Evolutionary conservation across 92 coral and sea anemone species (phyloP).

Genomic region (Bergia puertoricense): DNA sequence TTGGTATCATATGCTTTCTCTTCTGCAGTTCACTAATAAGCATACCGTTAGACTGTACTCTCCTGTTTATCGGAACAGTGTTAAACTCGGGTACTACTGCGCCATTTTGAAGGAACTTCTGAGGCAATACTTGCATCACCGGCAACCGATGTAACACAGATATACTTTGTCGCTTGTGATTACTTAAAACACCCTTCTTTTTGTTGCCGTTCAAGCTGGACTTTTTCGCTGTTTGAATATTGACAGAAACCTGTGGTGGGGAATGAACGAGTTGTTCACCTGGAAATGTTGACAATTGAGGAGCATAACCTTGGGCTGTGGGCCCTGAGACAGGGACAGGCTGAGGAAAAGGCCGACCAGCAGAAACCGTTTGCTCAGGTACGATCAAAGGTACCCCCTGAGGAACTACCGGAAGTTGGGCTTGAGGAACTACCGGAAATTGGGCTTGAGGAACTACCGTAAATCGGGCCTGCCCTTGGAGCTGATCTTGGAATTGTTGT

Average conservation of each 20-base stretch:
- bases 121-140: slow-evolving; percentile 88
- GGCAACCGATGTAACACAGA: slow-evolving; percentile 80
- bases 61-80: slow-evolving; percentile 54
- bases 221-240: slow-evolving; percentile 40
- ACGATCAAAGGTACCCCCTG: neutral
- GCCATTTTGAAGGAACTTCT: slow-evolving; percentile 76
- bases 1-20: slow-evolving; percentile 64
- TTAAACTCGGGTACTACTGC: slow-evolving; percentile 67
- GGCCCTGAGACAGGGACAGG: neutral
- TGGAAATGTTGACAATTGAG: slow-evolving; percentile 26
- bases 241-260: slow-evolving; percentile 65
- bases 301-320: neutral
- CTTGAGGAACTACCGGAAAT: neutral
- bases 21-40: slow-evolving; percentile 65
- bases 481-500: slow-evolving; percentile 4
- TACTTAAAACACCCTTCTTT: neutral
- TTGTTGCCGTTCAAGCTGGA: neutral
- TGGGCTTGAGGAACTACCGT: neutral
- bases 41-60: slow-evolving; percentile 69
- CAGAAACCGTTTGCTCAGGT: neutral
- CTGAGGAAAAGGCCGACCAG: slow-evolving; percentile 3
- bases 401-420: neutral
- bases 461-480: slow-evolving; percentile 4
- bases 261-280: slow-evolving; percentile 4
- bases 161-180: slow-evolving; percentile 60